Base-by-base conservation (phyloP, 2,113 vertebrate species). In the Lagopus muta region DNA sequence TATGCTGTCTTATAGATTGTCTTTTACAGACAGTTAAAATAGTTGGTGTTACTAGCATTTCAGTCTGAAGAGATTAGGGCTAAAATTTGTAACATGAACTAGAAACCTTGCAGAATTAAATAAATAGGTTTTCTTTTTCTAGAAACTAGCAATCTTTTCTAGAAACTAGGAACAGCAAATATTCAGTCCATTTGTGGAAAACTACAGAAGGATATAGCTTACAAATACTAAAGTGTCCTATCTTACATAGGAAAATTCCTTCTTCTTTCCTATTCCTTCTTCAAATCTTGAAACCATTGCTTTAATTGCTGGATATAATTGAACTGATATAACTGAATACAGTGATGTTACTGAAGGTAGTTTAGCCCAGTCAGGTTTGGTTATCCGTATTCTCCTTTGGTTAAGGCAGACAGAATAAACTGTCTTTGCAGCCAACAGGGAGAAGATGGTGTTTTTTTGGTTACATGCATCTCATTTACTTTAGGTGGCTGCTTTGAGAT, bases 271-370 rank as follows among this genome's bases (percentile, higher is more conserved):
- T 62, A 64, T 54, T 93, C 40, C 25, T 90, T 61, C 58, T 88
- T 88, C 67, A 92, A 88, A 89, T 77, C 62, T 52, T 79, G 27
- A 76, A 89, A 84, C 7, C 6, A 32, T 65, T 86, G n/a, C 17
- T 93, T 96, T 88, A n/a, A 77, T 74, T 65, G 25, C 30, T 76
- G 55, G 15, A 36, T 82, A 38, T 82, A 84, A 93, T 57, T 60
- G 67, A 93, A 30, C 21, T 80, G 62, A 88, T 76, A 28, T 55
- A 76, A 62, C 36, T 76, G 61, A 36, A 36, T 83, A 80, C 1
- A 76, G 50, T 1, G 0, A 75, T 64, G 64, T 73, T 92, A 62
- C 73, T 82, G 58, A 71, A 38, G 27, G 69, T 70, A 52, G 11
- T 28, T 52, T 18, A 34, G 67, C 47, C 21, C 54, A 47, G 22